Conservation (phyloP, 2,888 invertebrate species). For the Hecatera dysodea region DNA sequence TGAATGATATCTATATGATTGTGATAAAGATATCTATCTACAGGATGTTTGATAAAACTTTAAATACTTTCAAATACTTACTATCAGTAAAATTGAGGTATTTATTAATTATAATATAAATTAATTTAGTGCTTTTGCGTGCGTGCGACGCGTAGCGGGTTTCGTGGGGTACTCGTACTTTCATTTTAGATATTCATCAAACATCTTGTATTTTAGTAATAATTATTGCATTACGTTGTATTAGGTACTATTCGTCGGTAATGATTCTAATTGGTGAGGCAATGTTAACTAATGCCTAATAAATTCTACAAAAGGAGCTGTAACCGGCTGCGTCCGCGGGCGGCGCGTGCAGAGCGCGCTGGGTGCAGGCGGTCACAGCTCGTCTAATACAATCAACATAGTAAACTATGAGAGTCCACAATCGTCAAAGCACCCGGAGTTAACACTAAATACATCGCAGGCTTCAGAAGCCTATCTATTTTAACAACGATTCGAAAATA, state of each 20-base stretch:
- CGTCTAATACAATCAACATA: conserved; percentile 87
- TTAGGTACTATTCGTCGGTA: conserved; percentile 70
- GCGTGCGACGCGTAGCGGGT: conserved; percentile 66
- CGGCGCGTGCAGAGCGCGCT: conserved; percentile 31
- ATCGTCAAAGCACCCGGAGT: conserved; percentile 91
- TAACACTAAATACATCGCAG: conserved; percentile 89
- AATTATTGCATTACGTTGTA: conserved; percentile 76
- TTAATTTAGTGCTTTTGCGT: conserved; percentile 72
- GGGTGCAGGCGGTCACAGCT: conserved; percentile 78
- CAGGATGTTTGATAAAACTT: conserved; percentile 87
- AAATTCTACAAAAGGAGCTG: conserved; percentile 85
- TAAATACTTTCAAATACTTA: conserved; percentile 73
- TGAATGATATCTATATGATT: conserved; percentile 77
- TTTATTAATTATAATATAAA: conserved; percentile 71
- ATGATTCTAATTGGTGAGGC: conserved; percentile 85
- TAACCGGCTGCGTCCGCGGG: conserved; percentile 75
- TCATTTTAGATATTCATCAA: conserved; percentile 75
- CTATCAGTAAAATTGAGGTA: conserved; percentile 79
- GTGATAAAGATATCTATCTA: conserved; percentile 78
- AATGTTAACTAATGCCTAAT: conserved; percentile 86
- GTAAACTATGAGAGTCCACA: conserved; percentile 89
- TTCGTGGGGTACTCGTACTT: conserved; percentile 55
- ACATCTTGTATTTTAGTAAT: conserved; percentile 83
- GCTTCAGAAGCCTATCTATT: conserved; percentile 87
- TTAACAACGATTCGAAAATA: conserved; percentile 87